Base-by-base conservation (phyloP, 2,888 invertebrate species). In the Leucania comma region DNA sequence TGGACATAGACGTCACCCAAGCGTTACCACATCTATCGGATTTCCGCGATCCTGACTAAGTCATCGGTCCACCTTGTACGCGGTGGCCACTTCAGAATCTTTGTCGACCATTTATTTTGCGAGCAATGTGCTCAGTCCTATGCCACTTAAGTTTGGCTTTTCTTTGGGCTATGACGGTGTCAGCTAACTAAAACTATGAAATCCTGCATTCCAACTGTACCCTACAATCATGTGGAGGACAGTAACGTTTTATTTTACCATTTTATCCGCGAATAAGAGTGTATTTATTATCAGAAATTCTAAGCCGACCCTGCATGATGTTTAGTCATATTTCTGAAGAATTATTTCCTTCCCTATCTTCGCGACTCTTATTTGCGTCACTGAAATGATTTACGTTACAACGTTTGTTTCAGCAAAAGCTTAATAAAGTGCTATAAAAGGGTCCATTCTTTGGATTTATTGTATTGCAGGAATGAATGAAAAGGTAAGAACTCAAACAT, bases 301-400 rank as follows among this genome's bases (percentile, higher is more conserved):
- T 8, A 35, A 71, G 3, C 14, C 2, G 17, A 12, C 3, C 0
- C 24, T 24, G n/a, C 38, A 57, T 35, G 12, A 57, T 65, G 46
- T 66, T 51, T 51, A 62, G n/a, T 32, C 4, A 22, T n/a, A 32
- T 35, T 17, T 68, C 17, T 26, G 32, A 54, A 26, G 24, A 48
- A 53, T 58, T 29, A 62, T 59, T 62, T 58, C 29, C 14, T 54
- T 24, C 10, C 8, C 12, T 54, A 32, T 61, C n/a, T 72, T 72
- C 14, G 24, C 9, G 42, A 38, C 32, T 48, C 32, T 50, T 61
- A 72, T 58, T 58, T 72, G 42, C 42, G 57, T 53, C 35, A 24
- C n/a, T 67, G 24, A 54, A 72, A 67, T 59, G 22, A 67, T 71
- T 26, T 61, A 71, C 17, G 8, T 10, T 56, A 57, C 63, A 24